These are phyloP conservation scores for Castor canadensis DNA, from an alignment of 2,113 vertebrate genomes.

Conservation along the genomic window DNA sequence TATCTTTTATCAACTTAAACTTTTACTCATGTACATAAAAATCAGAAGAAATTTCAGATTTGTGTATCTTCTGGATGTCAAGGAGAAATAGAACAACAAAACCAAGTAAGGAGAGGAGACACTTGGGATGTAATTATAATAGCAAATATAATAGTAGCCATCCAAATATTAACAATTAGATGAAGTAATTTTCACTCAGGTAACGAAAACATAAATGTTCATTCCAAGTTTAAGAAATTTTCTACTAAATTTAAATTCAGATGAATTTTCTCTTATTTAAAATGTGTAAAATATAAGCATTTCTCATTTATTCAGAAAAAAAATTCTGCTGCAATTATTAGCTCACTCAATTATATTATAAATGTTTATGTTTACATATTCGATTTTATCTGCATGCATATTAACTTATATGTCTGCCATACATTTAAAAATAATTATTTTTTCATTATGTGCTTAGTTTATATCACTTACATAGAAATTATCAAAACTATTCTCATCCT, in stretches of 20 bases:
- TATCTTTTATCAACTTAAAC: background rate
- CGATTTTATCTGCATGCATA: background rate
- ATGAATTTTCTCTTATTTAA: background rate
- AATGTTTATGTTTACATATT: background rate
- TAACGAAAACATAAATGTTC: background rate
- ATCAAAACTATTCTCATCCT: background rate
- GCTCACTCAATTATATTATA: too few relatives aligned
- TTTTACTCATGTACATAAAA: background rate
- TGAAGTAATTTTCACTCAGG: background rate
- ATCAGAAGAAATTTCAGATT: background rate
- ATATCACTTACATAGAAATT: background rate
- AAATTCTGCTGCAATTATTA: too few relatives aligned
- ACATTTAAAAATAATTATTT: background rate
- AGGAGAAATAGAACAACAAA: background rate
- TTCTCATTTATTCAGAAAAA: background rate
- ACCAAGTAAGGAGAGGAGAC: background rate
- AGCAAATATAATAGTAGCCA: background rate
- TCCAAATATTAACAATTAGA: background rate
- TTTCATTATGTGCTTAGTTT: background rate
- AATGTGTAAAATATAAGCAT: background rate
- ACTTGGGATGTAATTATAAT: background rate
- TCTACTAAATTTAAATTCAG: background rate
- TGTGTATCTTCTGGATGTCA: background rate
- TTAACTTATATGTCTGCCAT: background rate
- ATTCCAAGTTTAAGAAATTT: background rate